These are phyloP conservation scores for Microcaecilia unicolor DNA, from an alignment of 2,797 vertebrate species.

Conservation along the genomic window DNA sequence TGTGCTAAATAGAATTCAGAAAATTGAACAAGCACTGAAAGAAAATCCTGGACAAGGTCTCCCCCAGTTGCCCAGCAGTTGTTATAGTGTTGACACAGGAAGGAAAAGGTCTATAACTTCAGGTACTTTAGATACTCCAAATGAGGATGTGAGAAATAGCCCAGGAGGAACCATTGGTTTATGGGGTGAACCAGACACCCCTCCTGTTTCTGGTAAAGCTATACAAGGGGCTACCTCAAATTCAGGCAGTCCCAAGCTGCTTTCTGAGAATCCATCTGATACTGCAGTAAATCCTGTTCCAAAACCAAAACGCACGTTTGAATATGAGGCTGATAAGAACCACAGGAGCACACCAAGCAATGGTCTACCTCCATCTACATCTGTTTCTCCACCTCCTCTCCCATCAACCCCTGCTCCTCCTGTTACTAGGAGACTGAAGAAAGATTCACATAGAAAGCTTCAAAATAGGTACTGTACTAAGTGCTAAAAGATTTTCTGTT, in stretches of 20 bases:
- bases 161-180: constrained; percentile 68
- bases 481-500: too few species aligned
- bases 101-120: constrained; percentile 71
- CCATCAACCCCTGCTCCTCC: constrained; percentile 83
- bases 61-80: constrained; percentile 86
- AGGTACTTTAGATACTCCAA: constrained; percentile 56
- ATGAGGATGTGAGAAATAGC: constrained; percentile 55
- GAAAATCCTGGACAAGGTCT: constrained; percentile 80
- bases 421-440: constrained; percentile 63
- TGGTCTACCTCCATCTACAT: constrained; percentile 75
- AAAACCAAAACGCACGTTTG: constrained; percentile 97
- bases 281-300: constrained; percentile 85
- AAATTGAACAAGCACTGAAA: constrained; percentile 92
- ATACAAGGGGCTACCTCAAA: constrained; percentile 61
- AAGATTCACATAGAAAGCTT: constrained; percentile 61
- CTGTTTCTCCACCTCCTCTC: constrained; percentile 79
- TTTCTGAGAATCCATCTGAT: constrained; percentile 48
- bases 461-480: constrained; percentile 87
- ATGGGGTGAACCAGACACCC: constrained; percentile 64
- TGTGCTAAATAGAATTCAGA: constrained; percentile 93
- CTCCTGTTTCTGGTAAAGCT: constrained; percentile 54
- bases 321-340: constrained; percentile 87
- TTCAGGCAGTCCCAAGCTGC: constrained; percentile 51
- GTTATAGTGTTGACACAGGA: constrained; percentile 78
- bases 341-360: constrained; percentile 72